Evolutionary conservation across 2,797 vertebrate species (phyloP).

Genomic region (Pagetopsis macropterus): DNA sequence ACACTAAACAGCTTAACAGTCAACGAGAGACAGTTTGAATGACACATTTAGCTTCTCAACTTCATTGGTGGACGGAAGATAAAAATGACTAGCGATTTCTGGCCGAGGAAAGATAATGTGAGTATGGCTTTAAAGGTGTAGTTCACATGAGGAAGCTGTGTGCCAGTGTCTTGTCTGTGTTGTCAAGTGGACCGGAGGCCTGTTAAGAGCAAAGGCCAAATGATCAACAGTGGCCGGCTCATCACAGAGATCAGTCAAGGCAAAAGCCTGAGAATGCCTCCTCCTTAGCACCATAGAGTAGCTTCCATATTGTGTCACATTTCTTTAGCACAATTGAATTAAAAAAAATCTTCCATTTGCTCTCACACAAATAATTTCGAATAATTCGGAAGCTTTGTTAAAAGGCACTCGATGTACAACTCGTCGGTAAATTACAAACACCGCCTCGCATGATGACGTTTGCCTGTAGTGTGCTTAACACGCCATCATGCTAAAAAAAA

Average conservation of each 20-base stretch:
- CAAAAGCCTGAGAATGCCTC: slow-evolving; percentile 56
- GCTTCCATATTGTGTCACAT: slow-evolving; percentile 36
- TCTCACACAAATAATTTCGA: slow-evolving; percentile 50
- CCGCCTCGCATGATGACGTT: slow-evolving; percentile 11
- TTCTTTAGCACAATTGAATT: slow-evolving; percentile 38
- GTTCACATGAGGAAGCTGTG: slow-evolving; percentile 26
- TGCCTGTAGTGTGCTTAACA: slow-evolving; percentile 20
- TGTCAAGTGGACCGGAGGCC: slow-evolving; percentile 26
- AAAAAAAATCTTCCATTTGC: slow-evolving; percentile 55
- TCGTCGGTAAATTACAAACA: slow-evolving; percentile 54
- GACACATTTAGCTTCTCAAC: slow-evolving; percentile 41
- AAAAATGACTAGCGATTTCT: slow-evolving; percentile 6
- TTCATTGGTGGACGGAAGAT: slow-evolving; percentile 23
- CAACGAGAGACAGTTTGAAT: slow-evolving; percentile 29
- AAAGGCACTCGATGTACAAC: slow-evolving; percentile 77
- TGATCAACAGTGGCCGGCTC: slow-evolving; percentile 41
- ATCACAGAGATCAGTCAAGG: slow-evolving; percentile 52
- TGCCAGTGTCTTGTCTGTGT: slow-evolving; percentile 34
- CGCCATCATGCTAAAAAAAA: slow-evolving; percentile 31
- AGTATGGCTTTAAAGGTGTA: slow-evolving; percentile 42
- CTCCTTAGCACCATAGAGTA: slow-evolving; percentile 73
- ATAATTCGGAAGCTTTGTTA: slow-evolving; percentile 71
- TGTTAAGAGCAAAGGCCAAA: slow-evolving; percentile 31
- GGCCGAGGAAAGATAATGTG: slow-evolving; percentile 22
- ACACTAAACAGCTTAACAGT: slow-evolving; percentile 34